These are phyloP conservation scores for Branchinecta lynchi DNA, from an alignment of 1,140 invertebrate genomes.

Conservation along the genomic window DNA sequence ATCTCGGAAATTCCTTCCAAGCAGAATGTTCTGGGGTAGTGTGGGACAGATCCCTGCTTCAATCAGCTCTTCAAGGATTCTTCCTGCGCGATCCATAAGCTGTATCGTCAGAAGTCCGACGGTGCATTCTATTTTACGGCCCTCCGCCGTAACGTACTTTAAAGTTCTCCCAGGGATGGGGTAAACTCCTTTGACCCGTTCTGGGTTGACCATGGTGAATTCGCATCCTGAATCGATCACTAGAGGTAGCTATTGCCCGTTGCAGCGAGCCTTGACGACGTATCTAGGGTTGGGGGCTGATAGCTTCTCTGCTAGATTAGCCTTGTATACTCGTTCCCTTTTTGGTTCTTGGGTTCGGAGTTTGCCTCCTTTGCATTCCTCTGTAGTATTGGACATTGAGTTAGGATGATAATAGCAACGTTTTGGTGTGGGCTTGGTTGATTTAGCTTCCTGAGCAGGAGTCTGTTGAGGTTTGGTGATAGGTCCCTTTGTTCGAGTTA, in stretches of 20 bases:
- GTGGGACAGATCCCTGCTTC: conserved; percentile 6
- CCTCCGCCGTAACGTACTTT: conserved; percentile 9
- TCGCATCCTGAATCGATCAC: background rate
- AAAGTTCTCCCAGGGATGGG: conserved; percentile 10
- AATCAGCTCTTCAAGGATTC: background rate
- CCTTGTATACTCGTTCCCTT: background rate
- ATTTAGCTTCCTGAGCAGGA: conserved; percentile 10
- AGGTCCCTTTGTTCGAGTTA: conserved; percentile 3
- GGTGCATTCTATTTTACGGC: conserved; percentile 8
- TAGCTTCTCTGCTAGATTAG: background rate
- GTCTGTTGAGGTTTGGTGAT: conserved; percentile 10
- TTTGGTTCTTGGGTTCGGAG: background rate
- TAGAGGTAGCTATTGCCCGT: background rate
- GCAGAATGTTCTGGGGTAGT: conserved; percentile 3
- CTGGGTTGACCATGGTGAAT: background rate
- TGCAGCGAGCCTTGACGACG: conserved; percentile 6
- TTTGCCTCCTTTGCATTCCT: conserved; percentile 9
- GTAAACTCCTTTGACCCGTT: conserved; percentile 6
- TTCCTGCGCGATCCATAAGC: background rate
- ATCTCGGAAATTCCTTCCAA: conserved; percentile 2
- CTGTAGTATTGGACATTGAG: background rate
- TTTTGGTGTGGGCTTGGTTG: background rate
- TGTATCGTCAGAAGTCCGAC: conserved; percentile 11
- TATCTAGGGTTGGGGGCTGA: background rate
- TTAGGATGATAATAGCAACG: background rate